A percentile compares a stretch with the other conserved stretches of the same genome.
These are phyloP conservation scores for Perithous albicinctus DNA, from an alignment of 2,888 invertebrate genomes.

Conservation along the genomic window DNA sequence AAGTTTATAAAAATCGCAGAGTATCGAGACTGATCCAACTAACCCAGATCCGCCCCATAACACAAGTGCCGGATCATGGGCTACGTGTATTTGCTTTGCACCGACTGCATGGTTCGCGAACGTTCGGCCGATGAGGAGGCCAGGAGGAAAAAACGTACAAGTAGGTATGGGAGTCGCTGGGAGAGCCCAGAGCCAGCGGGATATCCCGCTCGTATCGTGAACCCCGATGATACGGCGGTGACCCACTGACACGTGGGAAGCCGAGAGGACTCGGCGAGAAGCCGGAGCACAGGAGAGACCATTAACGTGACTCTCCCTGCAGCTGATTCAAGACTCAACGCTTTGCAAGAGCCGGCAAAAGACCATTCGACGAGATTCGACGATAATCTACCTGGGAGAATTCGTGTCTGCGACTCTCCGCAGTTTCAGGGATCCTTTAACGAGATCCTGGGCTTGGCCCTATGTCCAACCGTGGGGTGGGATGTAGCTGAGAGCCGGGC, in stretches of 20 bases:
- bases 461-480: neutral
- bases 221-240: constrained; percentile 72
- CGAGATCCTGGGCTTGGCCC: constrained; percentile 35
- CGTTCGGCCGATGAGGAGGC: constrained; percentile 34
- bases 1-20: neutral
- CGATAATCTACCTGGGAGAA: constrained; percentile 57
- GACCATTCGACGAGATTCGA: constrained; percentile 55
- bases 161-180: constrained; percentile 59
- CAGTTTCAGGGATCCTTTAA: constrained; percentile 56
- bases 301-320: constrained; percentile 68
- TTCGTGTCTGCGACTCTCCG: constrained; percentile 34
- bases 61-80: neutral
- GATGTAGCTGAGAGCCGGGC: constrained; percentile 1
- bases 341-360: constrained; percentile 38
- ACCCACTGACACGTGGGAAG: constrained; percentile 71
- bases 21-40: neutral
- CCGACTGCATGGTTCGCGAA: neutral
- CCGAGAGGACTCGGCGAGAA: constrained; percentile 46
- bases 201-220: constrained; percentile 66
- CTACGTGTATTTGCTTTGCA: constrained; percentile 37
- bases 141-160: constrained; percentile 42
- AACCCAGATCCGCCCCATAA: neutral
- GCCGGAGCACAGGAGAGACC: constrained; percentile 49
- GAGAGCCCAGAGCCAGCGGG: constrained; percentile 66
- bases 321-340: constrained; percentile 59